Evolutionary conservation across 2,113 vertebrate genomes (phyloP), one percentile per base, ranked within the genome.

Genomic region (Anoplopoma fimbria): DNA sequence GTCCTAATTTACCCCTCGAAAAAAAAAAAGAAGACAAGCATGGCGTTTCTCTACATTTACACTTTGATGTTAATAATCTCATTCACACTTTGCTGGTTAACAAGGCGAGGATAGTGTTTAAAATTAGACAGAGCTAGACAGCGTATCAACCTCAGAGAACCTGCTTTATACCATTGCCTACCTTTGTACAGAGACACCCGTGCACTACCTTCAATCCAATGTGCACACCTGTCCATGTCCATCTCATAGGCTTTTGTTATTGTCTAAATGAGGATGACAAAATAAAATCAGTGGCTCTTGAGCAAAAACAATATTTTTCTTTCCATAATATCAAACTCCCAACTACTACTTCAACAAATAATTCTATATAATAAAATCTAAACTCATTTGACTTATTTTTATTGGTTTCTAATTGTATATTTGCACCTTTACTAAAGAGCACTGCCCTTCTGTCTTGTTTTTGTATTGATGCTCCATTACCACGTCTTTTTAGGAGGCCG

Each of bases 61-160:
- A 75, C 90, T 94, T 93, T 94, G 90, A 93, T 94, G 90, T 92
- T 90, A 80, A 87, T 93, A 92, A 93, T 93, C 90, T 90, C 81
- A 86, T 91, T 92, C 88, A 89, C 84, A 83, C 75, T 79, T 78
- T 68, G 81, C 53, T 51, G 47, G 29, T 70, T 84, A 87, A 86
- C 68, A 21, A 72, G 70, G 75, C 42, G 55, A 34, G 84, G 85
- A 86, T 80, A 77, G 73, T 61, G 71, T n/a, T 73, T 57, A 40
- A 71, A 47, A 82, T 67, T 36, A 77, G 63, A 53, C 34, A 12
- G 47, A 36, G n/a, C 23, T 12, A 72, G 63, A 73, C 40, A 31
- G 76, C 15, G 10, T 40, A 40, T 81, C 49, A 27, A 47, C 75
- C 79, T 61, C 49, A 45, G 72, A 62, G 58, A 65, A 69, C 68